Base-by-base conservation (phyloP, 2,888 invertebrate species). In the Drosophila quinaria region DNA sequence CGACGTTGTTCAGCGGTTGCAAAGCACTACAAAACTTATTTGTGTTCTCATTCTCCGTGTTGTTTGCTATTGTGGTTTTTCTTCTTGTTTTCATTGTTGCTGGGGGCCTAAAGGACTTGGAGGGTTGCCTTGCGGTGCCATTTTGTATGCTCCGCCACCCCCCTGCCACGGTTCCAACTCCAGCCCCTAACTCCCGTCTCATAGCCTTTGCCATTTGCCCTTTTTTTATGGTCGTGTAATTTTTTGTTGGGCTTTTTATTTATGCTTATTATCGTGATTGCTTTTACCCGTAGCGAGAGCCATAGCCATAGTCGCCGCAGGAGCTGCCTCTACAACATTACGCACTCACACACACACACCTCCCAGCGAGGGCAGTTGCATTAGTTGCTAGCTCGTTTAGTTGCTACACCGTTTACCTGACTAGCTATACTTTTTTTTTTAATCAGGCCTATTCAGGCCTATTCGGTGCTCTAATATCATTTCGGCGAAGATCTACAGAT, bases 201-300 rank as follows among this genome's bases (percentile, higher is more conserved):
- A 17, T 17, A 50, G 46, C 58, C 58, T 42, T 65, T 74, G 74
- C 65, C 67, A 39, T 65, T 78, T 78, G 72, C 75, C 79, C 75
- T 86, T 84, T 87, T 81, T 81, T 87, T 83, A 87, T 84, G 85
- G 81, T 71, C 78, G 75, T 84, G 83, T 87, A 84, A 84, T 84
- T 87, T 87, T 82, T 87, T 77, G 70, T 79, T 80, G 69, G 76
- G 55, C 76, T 80, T 78, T 84, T 85, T 87, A 87, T 84, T 84
- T 84, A 84, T 87, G 87, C 85, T 84, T 84, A 84, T 84, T 84
- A 84, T 84, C 80, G 85, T 82, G 87, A 87, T 85, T 87, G 86
- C 83, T 66, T 79, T 72, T 76, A 73, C 63, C 70, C 78, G 66
- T 75, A 63, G 54, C 55, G 55, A 46, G 44, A 51, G 49, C 35